phyloP scores from a whole-genome alignment of 2,113 vertebrate genomes.

The Todiramphus chloris region DNA sequence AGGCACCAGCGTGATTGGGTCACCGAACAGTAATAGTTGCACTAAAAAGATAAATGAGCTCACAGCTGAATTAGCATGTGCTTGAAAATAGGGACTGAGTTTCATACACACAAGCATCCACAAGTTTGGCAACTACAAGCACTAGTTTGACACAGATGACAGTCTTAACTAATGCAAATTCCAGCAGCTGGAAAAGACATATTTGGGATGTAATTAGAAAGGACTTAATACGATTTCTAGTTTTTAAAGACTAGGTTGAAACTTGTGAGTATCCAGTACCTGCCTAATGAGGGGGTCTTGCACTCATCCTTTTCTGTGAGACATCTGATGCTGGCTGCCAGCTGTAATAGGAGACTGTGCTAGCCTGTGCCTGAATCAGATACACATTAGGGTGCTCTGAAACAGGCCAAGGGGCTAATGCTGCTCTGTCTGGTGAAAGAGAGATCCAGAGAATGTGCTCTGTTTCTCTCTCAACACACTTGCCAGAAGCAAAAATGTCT shows the following conservation, averaged over 20 bases:
- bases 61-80: neutral
- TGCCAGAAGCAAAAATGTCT: neutral
- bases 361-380: accelerated
- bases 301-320: neutral
- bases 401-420: neutral
- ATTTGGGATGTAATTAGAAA: neutral
- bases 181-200: neutral
- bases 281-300: neutral
- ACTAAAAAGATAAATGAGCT: neutral
- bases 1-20: neutral
- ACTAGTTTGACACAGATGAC: neutral
- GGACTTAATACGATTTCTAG: neutral
- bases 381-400: too few species aligned
- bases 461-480: neutral
- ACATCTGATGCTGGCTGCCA: neutral
- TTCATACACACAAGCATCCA: neutral
- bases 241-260: neutral
- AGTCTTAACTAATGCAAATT: neutral
- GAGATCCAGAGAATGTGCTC: neutral
- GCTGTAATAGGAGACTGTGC: neutral
- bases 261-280: neutral
- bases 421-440: neutral
- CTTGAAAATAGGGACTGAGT: neutral
- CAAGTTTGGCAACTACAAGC: neutral
- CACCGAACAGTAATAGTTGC: neutral